Percentiles rank a stretch among this genome's conserved stretches.
phyloP scores from a whole-genome alignment of 1,140 invertebrate genomes.

The Venustaconcha ellipsiformis region DNA sequence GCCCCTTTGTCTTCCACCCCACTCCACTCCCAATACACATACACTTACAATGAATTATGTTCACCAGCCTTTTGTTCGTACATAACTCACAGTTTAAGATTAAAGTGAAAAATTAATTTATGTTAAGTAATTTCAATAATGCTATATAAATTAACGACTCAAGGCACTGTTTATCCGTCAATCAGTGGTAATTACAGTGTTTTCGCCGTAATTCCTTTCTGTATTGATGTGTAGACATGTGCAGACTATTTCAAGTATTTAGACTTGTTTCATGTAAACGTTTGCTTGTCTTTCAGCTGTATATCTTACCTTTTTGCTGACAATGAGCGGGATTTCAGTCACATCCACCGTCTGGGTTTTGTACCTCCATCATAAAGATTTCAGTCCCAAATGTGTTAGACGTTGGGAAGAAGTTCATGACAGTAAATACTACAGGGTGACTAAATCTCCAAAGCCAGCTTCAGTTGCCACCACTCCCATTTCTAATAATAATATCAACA shows the following conservation, averaged over 20 bases:
- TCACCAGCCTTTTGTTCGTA: background rate
- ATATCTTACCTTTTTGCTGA: conserved; percentile 49
- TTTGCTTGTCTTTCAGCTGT: conserved; percentile 39
- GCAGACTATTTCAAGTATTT: background rate
- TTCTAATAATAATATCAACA: no score
- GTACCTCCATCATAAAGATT: conserved; percentile 46
- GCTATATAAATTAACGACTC: no score
- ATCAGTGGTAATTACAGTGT: background rate
- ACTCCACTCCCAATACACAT: no score
- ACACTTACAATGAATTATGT: no score
- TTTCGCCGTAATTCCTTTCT: background rate
- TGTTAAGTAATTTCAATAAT: background rate
- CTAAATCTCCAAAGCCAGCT: no score
- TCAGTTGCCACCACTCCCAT: no score
- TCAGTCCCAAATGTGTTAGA: no score
- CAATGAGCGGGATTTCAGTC: conserved; percentile 51
- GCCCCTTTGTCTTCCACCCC: no score
- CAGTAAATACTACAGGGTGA: no score
- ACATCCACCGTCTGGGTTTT: conserved; percentile 51
- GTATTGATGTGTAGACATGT: no score
- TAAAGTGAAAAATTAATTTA: background rate
- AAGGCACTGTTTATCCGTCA: no score
- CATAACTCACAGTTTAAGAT: background rate
- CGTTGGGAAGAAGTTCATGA: no score
- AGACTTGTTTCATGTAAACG: background rate